Percentiles rank a stretch among this genome's conserved stretches.
Evolutionary conservation across 2,797 vertebrate genomes (phyloP).

Genomic region (Monodelphis domestica): DNA sequence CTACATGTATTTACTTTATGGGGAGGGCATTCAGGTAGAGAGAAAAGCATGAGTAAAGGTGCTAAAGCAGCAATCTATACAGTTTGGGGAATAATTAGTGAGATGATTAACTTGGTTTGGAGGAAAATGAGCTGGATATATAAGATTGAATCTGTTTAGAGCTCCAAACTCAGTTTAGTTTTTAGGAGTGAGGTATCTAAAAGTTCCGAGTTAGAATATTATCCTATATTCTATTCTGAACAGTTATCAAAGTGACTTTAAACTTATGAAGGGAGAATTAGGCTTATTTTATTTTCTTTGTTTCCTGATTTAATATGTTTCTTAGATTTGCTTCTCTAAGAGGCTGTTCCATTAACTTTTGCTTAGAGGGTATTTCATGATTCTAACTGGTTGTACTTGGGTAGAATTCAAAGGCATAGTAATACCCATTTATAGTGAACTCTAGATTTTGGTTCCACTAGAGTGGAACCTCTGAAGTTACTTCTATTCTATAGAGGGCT

Average conservation of each 20-base stretch:
- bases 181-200: slow-evolving; percentile 13
- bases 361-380: neutral
- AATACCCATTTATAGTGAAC: slow-evolving; percentile 5
- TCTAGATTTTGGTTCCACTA: slow-evolving; percentile 13
- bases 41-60: slow-evolving; percentile 12
- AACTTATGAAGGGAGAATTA: neutral
- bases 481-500: neutral
- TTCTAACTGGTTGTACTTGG: neutral
- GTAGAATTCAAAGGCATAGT: neutral
- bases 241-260: neutral
- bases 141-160: neutral
- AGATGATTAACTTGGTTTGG: neutral
- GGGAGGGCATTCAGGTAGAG: neutral
- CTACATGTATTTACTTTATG: neutral
- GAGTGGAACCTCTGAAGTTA: neutral
- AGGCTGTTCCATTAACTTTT: neutral
- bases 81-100: neutral
- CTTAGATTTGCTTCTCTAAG: slow-evolving; percentile 23
- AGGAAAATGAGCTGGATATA: neutral
- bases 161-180: neutral
- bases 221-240: neutral
- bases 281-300: slow-evolving; percentile 26
- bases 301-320: slow-evolving; percentile 6
- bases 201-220: slow-evolving; percentile 11
- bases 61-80: neutral